A percentile compares a stretch with the other conserved stretches of the same genome.
Evolutionary conservation across 2,888 invertebrate genomes (phyloP).

Genomic region (Agonopterix subpropinquella): DNA sequence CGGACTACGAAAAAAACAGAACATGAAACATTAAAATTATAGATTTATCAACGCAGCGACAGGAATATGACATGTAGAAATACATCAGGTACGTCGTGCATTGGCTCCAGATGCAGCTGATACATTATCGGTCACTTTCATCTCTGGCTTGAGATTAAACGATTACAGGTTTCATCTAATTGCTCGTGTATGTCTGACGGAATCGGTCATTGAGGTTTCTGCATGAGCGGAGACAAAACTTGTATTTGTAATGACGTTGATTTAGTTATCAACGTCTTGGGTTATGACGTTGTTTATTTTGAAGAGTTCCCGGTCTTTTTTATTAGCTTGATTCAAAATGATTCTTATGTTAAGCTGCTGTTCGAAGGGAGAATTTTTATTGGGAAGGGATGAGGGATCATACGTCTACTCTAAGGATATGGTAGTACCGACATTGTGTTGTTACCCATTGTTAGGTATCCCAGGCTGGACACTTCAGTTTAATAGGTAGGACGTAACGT

Average conservation of each 20-base stretch:
- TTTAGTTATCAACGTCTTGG: conserved; percentile 1
- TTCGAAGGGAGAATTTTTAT: too few species aligned
- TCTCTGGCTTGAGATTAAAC: conserved; percentile 63
- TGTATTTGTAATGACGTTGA: conserved; percentile 21
- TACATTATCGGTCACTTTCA: conserved; percentile 66
- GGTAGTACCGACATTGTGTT: too few species aligned
- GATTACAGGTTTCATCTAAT: conserved; percentile 69
- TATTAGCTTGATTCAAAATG: too few species aligned
- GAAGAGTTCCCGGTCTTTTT: too few species aligned
- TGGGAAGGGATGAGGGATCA: too few species aligned
- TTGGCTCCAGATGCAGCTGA: conserved; percentile 18
- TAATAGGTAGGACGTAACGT: too few species aligned
- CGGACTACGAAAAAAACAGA: not conserved
- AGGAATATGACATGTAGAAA: conserved; percentile 48
- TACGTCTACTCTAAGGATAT: too few species aligned
- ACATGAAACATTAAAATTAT: conserved; percentile 1
- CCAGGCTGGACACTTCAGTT: too few species aligned
- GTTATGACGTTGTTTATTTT: too few species aligned
- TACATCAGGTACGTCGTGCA: conserved; percentile 28
- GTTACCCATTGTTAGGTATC: too few species aligned
- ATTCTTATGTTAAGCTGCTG: too few species aligned
- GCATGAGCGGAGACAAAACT: conserved; percentile 43
- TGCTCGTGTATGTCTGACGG: conserved; percentile 57
- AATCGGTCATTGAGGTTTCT: conserved; percentile 51
- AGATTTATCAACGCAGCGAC: conserved; percentile 32